Conservation (phyloP, 2,888 invertebrate species). For the Neelides folsomi region DNA sequence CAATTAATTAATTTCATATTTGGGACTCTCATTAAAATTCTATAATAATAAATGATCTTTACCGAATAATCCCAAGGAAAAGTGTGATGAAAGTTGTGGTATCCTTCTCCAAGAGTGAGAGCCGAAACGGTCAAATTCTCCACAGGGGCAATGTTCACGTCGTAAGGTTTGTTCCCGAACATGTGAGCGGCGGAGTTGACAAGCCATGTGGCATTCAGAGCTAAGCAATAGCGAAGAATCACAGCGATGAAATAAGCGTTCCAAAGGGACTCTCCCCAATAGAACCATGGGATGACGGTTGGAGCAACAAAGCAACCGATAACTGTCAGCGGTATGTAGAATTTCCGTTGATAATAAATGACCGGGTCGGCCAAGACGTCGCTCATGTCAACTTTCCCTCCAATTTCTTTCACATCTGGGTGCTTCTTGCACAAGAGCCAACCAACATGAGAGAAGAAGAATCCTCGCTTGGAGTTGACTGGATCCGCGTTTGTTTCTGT, state of each 20-base stretch:
- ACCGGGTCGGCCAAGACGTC: constrained; percentile 71
- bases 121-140: constrained; percentile 16
- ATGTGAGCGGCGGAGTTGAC: constrained; percentile 91
- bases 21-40: too few relatives aligned
- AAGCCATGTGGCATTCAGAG: constrained; percentile 78
- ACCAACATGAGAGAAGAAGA: constrained; percentile 91
- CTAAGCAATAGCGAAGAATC: constrained; percentile 64
- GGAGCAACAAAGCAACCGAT: constrained; percentile 37
- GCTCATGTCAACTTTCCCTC: constrained; percentile 67
- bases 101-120: constrained; percentile 20
- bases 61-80: constrained; percentile 23
- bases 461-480: constrained; percentile 78
- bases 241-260: constrained; percentile 67
- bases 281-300: constrained; percentile 61
- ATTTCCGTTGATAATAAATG: constrained; percentile 73
- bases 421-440: constrained; percentile 87
- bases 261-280: constrained; percentile 67
- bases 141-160: constrained; percentile 20
- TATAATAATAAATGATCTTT: too few relatives aligned
- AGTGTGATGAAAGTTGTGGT: constrained; percentile 24
- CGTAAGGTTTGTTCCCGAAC: constrained; percentile 31
- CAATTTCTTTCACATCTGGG: constrained; percentile 73
- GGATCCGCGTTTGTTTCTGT: constrained; percentile 88
- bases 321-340: constrained; percentile 16
- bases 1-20: background rate